Evolutionary conservation across 1,140 invertebrate genomes (phyloP).

Genomic region (Aphaenogaster ashmeadi): DNA sequence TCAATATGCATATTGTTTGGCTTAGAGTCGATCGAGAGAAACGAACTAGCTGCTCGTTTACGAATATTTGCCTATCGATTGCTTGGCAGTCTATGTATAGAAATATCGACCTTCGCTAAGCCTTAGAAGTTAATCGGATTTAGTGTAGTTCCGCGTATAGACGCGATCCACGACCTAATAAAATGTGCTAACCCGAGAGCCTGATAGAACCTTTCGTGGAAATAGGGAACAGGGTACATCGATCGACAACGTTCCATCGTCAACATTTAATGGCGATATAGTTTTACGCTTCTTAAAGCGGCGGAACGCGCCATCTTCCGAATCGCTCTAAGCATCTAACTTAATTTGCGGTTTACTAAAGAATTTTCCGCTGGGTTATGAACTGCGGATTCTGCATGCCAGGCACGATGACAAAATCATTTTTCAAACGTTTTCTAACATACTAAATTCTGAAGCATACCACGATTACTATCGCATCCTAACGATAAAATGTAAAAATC

Average conservation of each 20-base stretch:
- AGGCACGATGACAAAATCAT: not conserved
- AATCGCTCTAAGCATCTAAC: conserved; percentile 53
- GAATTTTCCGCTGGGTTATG: conserved; percentile 35
- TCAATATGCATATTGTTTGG: conserved; percentile 39
- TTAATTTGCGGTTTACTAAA: conserved; percentile 63
- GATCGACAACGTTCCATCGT: conserved; percentile 33
- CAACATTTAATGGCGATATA: conserved; percentile 31
- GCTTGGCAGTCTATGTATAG: conserved; percentile 56
- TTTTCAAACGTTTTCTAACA: conserved; percentile 23
- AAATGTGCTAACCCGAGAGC: conserved; percentile 62
- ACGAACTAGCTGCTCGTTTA: conserved; percentile 16
- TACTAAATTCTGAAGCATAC: not conserved
- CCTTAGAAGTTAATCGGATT: conserved; percentile 77
- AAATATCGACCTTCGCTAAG: conserved; percentile 71
- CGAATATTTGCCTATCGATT: conserved; percentile 38
- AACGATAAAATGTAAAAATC: not conserved
- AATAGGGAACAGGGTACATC: conserved; percentile 52
- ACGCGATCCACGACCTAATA: conserved; percentile 68
- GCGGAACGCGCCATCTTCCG: conserved; percentile 7
- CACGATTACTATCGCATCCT: not conserved
- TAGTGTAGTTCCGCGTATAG: conserved; percentile 62
- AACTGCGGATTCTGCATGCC: conserved; percentile 24
- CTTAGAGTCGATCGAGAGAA: conserved; percentile 30
- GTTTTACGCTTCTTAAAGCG: conserved; percentile 47
- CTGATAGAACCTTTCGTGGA: conserved; percentile 57